These are phyloP conservation scores for Drosophila lacteicornis DNA, from an alignment of 1,140 invertebrate genomes.

Conservation along the genomic window DNA sequence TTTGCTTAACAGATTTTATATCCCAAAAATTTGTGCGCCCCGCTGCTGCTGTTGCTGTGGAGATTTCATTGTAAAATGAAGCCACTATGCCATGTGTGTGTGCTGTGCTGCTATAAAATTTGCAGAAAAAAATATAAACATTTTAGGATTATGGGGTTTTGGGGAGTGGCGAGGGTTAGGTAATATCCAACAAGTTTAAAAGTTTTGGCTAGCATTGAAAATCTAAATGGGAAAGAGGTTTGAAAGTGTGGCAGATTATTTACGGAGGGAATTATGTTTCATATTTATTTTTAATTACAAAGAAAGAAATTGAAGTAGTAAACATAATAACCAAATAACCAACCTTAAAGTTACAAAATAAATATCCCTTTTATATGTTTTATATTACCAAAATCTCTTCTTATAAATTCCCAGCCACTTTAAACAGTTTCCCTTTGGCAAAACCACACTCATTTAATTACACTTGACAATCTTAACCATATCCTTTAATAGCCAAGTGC, in stretches of 20 bases:
- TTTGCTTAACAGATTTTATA: slow-evolving; percentile 65
- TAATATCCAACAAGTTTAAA: slow-evolving; percentile 14
- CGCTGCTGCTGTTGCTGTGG: slow-evolving; percentile 14
- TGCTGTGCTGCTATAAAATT: slow-evolving; percentile 21
- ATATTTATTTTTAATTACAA: slow-evolving; percentile 4
- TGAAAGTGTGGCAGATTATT: not conserved
- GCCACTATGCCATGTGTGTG: slow-evolving; percentile 11
- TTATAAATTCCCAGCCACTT: not conserved
- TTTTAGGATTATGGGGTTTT: slow-evolving; percentile 4
- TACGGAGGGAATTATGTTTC: slow-evolving; percentile 1
- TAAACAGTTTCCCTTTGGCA: not conserved
- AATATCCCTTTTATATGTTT: not conserved
- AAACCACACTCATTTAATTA: not conserved
- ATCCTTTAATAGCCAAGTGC: slow-evolving; percentile 1
- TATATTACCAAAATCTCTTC: not conserved
- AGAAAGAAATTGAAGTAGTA: no score
- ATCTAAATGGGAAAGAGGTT: not conserved
- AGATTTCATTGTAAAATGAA: slow-evolving; percentile 36
- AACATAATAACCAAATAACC: no score
- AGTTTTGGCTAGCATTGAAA: slow-evolving; percentile 2
- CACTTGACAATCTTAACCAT: not conserved
- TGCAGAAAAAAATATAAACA: slow-evolving; percentile 26
- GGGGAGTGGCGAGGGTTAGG: not conserved
- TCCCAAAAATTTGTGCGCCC: slow-evolving; percentile 34
- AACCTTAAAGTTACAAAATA: no score